These are phyloP conservation scores for Meiosimyza platycephala DNA, from an alignment of 2,888 invertebrate species.

Conservation along the genomic window DNA sequence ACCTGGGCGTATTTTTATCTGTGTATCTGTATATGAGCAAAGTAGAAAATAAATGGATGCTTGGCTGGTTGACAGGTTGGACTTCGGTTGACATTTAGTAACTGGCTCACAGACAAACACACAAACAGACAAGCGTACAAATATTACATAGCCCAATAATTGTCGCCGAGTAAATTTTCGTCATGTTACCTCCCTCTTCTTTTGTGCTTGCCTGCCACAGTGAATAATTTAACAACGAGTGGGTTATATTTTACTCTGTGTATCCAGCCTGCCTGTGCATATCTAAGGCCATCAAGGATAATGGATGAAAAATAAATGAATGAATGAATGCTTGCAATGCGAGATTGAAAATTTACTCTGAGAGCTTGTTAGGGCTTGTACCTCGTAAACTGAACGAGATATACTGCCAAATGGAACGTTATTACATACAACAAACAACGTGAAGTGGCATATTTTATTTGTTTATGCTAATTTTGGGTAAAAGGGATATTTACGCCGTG, in stretches of 20 bases:
- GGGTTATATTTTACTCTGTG: neutral
- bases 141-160: neutral
- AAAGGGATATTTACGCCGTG: too few relatives aligned
- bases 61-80: too few relatives aligned
- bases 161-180: slow-evolving; percentile 10
- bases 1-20: too few relatives aligned
- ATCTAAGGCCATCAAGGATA: neutral
- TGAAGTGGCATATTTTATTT: slow-evolving; percentile 13
- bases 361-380: too few relatives aligned
- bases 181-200: too few relatives aligned
- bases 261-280: neutral
- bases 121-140: too few relatives aligned
- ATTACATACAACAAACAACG: neutral
- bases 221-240: slow-evolving; percentile 11
- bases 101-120: too few relatives aligned
- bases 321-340: neutral
- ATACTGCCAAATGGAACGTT: too few relatives aligned
- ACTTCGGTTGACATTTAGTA: too few relatives aligned
- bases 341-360: neutral
- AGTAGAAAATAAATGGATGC: too few relatives aligned
- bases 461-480: slow-evolving; percentile 21
- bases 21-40: too few relatives aligned
- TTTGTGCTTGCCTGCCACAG: neutral
- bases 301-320: slow-evolving; percentile 9
- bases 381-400: too few relatives aligned